Evolutionary conservation across 2,113 vertebrate genomes (phyloP).

Genomic region (Leptosomus discolor): DNA sequence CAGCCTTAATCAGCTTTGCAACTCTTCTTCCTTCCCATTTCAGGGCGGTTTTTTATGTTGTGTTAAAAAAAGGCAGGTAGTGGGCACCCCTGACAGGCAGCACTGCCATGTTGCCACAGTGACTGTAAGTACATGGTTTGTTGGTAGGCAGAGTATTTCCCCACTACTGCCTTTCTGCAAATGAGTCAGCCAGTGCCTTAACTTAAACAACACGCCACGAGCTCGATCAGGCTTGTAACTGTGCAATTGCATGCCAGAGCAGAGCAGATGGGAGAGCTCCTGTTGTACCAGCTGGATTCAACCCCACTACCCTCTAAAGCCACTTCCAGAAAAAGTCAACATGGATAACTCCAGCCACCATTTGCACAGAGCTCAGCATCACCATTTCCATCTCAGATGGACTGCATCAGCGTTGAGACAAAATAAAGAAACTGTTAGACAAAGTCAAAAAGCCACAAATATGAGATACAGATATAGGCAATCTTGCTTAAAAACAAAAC

Average conservation of each 20-base stretch:
- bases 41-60: neutral
- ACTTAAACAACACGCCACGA: neutral
- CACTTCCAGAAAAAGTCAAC: neutral
- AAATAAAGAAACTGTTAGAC: neutral
- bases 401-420: neutral
- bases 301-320: neutral
- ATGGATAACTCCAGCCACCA: neutral
- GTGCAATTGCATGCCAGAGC: neutral
- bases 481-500: neutral
- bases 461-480: neutral
- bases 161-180: neutral
- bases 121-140: neutral
- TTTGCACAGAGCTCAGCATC: neutral
- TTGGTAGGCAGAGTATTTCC: neutral
- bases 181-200: constrained; percentile 14
- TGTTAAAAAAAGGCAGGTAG: neutral
- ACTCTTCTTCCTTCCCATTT: neutral
- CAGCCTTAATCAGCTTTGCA: neutral
- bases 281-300: neutral
- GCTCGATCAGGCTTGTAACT: neutral
- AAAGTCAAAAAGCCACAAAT: neutral
- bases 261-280: constrained; percentile 15
- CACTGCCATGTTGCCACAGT: neutral
- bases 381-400: rapidly evolving
- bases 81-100: neutral